These are phyloP conservation scores for Smutsia gigantea DNA, from an alignment of 2,797 vertebrate species.

Conservation along the genomic window DNA sequence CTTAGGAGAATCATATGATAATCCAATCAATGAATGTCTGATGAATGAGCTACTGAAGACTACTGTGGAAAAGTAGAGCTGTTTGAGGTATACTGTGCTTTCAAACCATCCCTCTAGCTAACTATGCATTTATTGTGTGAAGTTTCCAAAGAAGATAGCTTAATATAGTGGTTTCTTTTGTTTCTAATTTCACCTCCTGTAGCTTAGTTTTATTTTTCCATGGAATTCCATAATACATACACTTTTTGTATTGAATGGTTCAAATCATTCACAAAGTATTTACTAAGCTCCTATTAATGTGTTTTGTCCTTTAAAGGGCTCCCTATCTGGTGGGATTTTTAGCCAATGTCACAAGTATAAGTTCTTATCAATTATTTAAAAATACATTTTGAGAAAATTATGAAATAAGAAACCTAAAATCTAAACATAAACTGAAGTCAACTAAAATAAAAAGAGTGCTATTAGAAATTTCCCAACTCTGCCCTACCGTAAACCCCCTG, in stretches of 20 bases:
- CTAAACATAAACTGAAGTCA: not conserved
- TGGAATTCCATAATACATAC: not conserved
- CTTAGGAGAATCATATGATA: not conserved
- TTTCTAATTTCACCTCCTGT: not conserved
- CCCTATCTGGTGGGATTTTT: not conserved
- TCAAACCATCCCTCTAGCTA: not conserved
- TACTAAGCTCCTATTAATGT: not conserved
- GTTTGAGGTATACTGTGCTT: not conserved
- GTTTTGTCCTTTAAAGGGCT: not conserved
- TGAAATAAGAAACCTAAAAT: not conserved
- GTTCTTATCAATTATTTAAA: not conserved
- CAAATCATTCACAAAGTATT: not conserved
- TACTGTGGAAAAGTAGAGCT: not conserved
- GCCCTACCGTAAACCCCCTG: not conserved
- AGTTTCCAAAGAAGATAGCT: not conserved
- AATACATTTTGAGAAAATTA: not conserved
- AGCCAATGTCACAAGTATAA: not conserved
- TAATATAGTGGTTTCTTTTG: not conserved
- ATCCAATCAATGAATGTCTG: not conserved
- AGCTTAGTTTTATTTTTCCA: not conserved
- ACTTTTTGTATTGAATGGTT: not conserved
- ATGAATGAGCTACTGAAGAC: slow-evolving; percentile 9
- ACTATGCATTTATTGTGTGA: not conserved
- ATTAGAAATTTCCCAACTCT: not conserved
- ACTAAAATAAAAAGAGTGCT: not conserved